phyloP scores from a whole-genome alignment of 2,797 vertebrate species.

The Chelon auratus region DNA sequence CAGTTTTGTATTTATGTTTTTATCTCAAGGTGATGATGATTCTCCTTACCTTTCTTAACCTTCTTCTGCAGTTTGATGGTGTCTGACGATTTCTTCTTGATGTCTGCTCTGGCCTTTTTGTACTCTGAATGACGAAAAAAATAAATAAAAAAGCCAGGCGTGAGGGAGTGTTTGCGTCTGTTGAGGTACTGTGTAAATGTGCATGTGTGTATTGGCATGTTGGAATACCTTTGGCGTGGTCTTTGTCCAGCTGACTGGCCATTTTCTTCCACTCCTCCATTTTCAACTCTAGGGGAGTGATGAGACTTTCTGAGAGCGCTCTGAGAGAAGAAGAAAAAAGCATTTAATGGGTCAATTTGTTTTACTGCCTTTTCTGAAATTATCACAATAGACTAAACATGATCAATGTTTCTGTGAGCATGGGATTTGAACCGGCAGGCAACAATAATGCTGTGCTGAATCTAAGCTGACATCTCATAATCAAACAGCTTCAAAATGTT shows the following conservation, averaged over 20 bases:
- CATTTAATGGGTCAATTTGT: not conserved
- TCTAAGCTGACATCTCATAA: too few species aligned
- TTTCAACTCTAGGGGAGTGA: slow-evolving; percentile 85
- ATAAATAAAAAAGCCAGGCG: not conserved
- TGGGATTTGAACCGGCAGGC: not conserved
- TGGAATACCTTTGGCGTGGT: slow-evolving; percentile 87
- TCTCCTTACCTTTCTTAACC: slow-evolving; percentile 87
- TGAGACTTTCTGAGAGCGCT: slow-evolving; percentile 86
- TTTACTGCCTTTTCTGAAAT: not conserved
- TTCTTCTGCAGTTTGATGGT: slow-evolving; percentile 91
- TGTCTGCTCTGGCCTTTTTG: slow-evolving; percentile 87
- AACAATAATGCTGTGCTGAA: too few species aligned
- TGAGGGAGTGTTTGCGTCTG: not conserved
- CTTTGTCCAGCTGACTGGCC: slow-evolving; percentile 88
- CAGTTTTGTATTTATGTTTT: not conserved
- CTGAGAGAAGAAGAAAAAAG: slow-evolving; percentile 58
- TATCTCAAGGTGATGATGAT: not conserved
- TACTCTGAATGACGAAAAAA: slow-evolving; percentile 78
- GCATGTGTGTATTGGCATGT: not conserved
- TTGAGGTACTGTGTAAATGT: not conserved
- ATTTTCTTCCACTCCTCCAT: slow-evolving; percentile 90
- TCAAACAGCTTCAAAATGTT: too few species aligned
- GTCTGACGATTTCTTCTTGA: slow-evolving; percentile 91
- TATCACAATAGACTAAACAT: not conserved
- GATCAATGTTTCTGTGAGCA: not conserved